phyloP scores from a whole-genome alignment of 2,888 invertebrate species.

The Ochlodes sylvanus region DNA sequence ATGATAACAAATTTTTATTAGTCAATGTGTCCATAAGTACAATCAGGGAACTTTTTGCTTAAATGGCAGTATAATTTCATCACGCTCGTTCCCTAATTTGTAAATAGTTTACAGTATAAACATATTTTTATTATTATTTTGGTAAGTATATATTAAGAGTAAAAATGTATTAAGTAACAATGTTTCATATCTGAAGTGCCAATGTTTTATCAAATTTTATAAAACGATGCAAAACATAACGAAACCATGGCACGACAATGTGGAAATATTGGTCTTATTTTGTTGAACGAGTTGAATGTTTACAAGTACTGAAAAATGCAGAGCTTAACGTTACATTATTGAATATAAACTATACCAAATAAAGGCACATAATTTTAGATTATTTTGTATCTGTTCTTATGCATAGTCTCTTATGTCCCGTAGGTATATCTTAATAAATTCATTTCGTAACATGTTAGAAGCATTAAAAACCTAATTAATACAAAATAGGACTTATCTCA shows the following conservation, averaged over 20 bases:
- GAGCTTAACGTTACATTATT: conserved; percentile 34
- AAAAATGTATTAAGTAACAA: neutral
- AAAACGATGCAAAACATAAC: neutral
- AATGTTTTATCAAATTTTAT: neutral
- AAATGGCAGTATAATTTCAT: neutral
- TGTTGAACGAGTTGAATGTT: neutral
- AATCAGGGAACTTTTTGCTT: conserved; percentile 4
- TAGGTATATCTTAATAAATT: conserved; percentile 38
- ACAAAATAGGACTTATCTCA: conserved; percentile 36
- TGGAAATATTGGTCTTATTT: neutral
- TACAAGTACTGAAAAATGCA: conserved; percentile 31
- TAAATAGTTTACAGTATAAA: conserved; percentile 9
- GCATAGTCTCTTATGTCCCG: conserved; percentile 33
- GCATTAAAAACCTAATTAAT: conserved; percentile 35
- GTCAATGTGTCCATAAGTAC: neutral
- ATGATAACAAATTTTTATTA: no score
- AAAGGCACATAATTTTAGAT: conserved; percentile 39
- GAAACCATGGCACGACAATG: conserved; percentile 3
- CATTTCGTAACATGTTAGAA: conserved; percentile 36
- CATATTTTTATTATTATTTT: neutral
- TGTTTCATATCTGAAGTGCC: neutral
- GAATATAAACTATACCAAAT: conserved; percentile 37
- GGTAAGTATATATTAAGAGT: neutral
- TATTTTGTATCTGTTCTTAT: conserved; percentile 35
- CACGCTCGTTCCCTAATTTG: conserved; percentile 11